Conservation (phyloP, 2,113 vertebrate species). For the Datnioides undecimradiatus region DNA sequence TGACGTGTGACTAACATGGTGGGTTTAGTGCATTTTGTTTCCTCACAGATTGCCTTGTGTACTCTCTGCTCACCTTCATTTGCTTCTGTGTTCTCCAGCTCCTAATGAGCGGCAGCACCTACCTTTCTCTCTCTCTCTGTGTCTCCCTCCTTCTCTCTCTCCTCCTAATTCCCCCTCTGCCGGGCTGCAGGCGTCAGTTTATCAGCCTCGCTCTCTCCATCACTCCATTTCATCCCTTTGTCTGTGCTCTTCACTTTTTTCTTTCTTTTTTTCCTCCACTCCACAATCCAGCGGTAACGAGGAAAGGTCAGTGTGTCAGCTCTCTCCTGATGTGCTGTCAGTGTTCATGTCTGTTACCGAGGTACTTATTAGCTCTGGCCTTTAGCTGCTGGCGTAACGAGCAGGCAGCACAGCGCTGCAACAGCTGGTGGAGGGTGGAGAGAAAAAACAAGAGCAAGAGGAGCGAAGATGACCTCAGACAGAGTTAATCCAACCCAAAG, state of each 20-base stretch:
- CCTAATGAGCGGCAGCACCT: background rate
- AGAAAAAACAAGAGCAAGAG: background rate
- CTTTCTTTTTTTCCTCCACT: no score
- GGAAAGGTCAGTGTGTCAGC: constrained; percentile 70
- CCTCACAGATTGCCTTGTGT: background rate
- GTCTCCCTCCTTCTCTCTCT: background rate
- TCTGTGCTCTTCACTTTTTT: constrained; percentile 25
- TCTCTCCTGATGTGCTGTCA: constrained; percentile 62
- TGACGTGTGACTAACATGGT: background rate
- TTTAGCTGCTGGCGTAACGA: constrained; percentile 65
- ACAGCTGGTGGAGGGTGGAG: constrained; percentile 22
- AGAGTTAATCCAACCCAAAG: background rate
- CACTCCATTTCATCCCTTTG: constrained; percentile 5
- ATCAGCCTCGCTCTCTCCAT: background rate
- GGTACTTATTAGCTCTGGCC: constrained; percentile 69
- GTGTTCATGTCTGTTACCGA: constrained; percentile 52
- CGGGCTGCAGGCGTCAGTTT: constrained; percentile 17
- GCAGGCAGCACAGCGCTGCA: constrained; percentile 31
- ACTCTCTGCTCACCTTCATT: background rate
- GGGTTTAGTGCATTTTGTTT: background rate
- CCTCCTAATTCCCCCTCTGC: constrained; percentile 24
- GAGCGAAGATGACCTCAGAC: constrained; percentile 27
- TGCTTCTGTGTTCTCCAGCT: background rate
- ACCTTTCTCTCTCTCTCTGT: background rate
- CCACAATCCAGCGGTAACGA: constrained; percentile 32